Percentiles rank a stretch among this genome's conserved stretches.
Evolutionary conservation across 2,888 invertebrate genomes (phyloP).

Genomic region (Danaus chrysippus): DNA sequence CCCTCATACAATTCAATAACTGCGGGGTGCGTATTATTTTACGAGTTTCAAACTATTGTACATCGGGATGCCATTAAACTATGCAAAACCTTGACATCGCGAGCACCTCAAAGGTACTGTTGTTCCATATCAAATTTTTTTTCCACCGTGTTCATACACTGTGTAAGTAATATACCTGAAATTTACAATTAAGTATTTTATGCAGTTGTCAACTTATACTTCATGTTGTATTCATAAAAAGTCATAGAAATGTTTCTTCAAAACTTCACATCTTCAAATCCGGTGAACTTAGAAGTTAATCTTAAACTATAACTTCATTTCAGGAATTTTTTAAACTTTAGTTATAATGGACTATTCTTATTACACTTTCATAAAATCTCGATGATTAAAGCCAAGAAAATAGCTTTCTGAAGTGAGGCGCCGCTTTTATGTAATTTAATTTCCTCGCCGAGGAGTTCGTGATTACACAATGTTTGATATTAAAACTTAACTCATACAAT

Average conservation of each 20-base stretch:
- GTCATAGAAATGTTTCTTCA: too few relatives aligned
- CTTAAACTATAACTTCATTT: background rate
- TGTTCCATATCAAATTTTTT: background rate
- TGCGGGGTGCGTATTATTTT: constrained; percentile 10
- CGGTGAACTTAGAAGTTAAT: too few relatives aligned
- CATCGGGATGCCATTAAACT: constrained; percentile 5
- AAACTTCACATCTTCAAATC: too few relatives aligned
- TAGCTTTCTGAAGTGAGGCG: background rate
- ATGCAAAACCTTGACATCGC: background rate
- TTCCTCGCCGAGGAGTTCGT: background rate
- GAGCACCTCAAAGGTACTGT: background rate
- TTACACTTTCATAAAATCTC: background rate
- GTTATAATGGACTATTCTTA: background rate
- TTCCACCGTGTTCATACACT: background rate
- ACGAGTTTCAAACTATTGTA: constrained; percentile 10
- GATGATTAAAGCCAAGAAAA: background rate
- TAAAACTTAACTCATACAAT: background rate
- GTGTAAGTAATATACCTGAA: too few relatives aligned
- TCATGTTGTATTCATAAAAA: too few relatives aligned
- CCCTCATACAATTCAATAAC: constrained; percentile 5
- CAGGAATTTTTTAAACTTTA: background rate
- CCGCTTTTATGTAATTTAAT: constrained; percentile 1
- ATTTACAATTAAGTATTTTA: too few relatives aligned
- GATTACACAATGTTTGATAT: background rate
- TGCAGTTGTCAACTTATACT: too few relatives aligned